A percentile compares a stretch with the other conserved stretches of the same genome.
Evolutionary conservation across 2,888 invertebrate genomes (phyloP).

Genomic region (Zhuqinia jingwanae): DNA sequence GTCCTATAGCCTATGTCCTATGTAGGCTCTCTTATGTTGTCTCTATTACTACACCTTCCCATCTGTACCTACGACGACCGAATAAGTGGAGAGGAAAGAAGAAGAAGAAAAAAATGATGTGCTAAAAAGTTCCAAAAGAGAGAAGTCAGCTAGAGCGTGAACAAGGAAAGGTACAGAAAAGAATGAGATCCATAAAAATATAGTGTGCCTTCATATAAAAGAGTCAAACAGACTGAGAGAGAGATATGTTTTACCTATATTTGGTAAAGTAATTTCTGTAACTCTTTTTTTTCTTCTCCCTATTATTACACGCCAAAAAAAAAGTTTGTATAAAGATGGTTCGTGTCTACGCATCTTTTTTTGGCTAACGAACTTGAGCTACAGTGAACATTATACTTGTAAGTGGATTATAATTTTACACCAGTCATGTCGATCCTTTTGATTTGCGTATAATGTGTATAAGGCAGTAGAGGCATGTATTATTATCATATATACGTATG

Average conservation of each 20-base stretch:
- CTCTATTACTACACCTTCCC: slow-evolving; percentile 1
- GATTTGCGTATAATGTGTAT: too few relatives aligned
- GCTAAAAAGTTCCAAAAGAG: slow-evolving; percentile 52
- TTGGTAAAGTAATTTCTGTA: not conserved
- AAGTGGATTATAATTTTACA: too few relatives aligned
- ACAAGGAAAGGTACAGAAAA: not conserved
- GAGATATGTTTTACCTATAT: not conserved
- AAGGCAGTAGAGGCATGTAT: too few relatives aligned
- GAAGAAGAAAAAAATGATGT: slow-evolving; percentile 33
- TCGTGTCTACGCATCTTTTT: slow-evolving; percentile 44
- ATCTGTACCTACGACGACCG: too few relatives aligned
- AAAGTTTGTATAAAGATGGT: not conserved
- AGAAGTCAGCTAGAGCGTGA: not conserved
- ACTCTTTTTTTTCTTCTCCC: slow-evolving; percentile 22
- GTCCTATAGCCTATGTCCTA: not conserved
- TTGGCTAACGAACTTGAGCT: too few relatives aligned
- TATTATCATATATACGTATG: too few relatives aligned
- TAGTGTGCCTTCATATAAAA: not conserved
- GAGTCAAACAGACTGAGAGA: not conserved
- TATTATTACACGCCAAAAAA: not conserved
- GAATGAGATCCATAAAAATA: not conserved
- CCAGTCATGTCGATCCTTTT: too few relatives aligned
- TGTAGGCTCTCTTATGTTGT: not conserved
- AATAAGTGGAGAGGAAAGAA: not conserved
- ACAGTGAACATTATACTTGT: too few relatives aligned